A percentile compares a stretch with the other conserved stretches of the same genome.
phyloP scores from a whole-genome alignment of 2,797 vertebrate species.

The Buceros bicornis region DNA sequence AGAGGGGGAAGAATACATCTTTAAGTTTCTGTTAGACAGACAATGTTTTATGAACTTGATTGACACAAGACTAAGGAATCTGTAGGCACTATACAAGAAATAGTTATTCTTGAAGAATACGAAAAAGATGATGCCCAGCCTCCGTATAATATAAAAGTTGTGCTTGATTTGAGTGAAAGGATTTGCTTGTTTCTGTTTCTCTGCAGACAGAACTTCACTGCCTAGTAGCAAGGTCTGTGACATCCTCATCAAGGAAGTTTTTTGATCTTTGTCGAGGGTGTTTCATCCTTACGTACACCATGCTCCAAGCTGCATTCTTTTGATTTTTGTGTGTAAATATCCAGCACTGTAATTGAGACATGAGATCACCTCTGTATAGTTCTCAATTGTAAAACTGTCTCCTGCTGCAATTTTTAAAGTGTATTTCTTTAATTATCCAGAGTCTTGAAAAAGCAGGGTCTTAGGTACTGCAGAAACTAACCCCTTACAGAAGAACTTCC shows the following conservation, averaged over 20 bases:
- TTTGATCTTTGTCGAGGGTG: background rate
- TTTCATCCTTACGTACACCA: background rate
- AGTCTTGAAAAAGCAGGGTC: background rate
- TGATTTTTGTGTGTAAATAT: conserved; percentile 19
- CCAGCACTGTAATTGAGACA: background rate
- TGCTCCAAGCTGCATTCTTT: background rate
- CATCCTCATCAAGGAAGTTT: background rate
- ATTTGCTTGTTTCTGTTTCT: background rate
- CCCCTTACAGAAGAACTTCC: background rate
- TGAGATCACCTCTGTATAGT: background rate
- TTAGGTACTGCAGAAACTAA: background rate
- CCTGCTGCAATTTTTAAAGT: background rate
- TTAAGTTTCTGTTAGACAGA: background rate
- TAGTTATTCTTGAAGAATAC: background rate
- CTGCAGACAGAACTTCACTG: background rate
- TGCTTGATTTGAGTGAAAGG: background rate
- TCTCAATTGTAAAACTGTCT: background rate
- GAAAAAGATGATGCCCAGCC: background rate
- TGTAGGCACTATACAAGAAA: background rate
- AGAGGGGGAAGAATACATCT: background rate
- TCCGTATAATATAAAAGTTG: background rate
- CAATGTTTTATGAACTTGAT: background rate
- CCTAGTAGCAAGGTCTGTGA: background rate
- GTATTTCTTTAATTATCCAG: background rate
- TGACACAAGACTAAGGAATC: background rate